Evolutionary conservation across 2,888 invertebrate genomes (phyloP).

Genomic region (Mimas tiliae): DNA sequence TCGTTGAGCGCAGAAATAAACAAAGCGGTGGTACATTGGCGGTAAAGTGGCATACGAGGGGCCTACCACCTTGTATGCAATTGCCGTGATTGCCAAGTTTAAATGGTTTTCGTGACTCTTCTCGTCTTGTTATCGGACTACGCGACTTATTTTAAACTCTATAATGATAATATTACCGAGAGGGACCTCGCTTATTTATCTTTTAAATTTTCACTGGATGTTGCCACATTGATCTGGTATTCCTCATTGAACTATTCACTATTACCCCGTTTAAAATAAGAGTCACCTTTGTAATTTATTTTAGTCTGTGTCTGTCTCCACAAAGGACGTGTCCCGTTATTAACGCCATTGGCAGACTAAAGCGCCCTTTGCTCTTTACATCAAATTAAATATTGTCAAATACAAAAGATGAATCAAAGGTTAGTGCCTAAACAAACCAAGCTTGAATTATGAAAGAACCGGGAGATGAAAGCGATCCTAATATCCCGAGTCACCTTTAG

Average conservation of each 20-base stretch:
- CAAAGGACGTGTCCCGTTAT: conserved; percentile 1
- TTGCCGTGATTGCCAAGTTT: conserved; percentile 35
- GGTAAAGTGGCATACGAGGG: too few relatives aligned
- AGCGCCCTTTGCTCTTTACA: conserved; percentile 7
- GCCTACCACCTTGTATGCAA: too few relatives aligned
- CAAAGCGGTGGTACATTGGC: too few relatives aligned
- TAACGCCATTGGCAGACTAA: not conserved
- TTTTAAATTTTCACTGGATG: not conserved
- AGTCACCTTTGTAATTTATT: not conserved
- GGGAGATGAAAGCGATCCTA: conserved; percentile 24
- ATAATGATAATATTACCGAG: not conserved
- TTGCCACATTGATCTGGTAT: not conserved
- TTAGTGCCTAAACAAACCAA: conserved; percentile 12
- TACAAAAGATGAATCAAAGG: conserved; percentile 17
- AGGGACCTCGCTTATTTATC: not conserved
- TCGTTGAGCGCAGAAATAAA: too few relatives aligned
- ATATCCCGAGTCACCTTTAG: conserved; percentile 21
- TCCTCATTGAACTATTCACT: not conserved
- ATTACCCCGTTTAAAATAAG: not conserved
- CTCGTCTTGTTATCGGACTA: not conserved
- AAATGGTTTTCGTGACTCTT: conserved; percentile 19
- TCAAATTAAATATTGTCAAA: conserved; percentile 19
- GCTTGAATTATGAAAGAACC: conserved; percentile 16
- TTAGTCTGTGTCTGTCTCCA: not conserved
- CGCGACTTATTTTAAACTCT: not conserved